Evolutionary conservation across 1,140 invertebrate species (phyloP), one percentile per base, ranked within the genome.

Genomic region (Drosophila guanche): DNA sequence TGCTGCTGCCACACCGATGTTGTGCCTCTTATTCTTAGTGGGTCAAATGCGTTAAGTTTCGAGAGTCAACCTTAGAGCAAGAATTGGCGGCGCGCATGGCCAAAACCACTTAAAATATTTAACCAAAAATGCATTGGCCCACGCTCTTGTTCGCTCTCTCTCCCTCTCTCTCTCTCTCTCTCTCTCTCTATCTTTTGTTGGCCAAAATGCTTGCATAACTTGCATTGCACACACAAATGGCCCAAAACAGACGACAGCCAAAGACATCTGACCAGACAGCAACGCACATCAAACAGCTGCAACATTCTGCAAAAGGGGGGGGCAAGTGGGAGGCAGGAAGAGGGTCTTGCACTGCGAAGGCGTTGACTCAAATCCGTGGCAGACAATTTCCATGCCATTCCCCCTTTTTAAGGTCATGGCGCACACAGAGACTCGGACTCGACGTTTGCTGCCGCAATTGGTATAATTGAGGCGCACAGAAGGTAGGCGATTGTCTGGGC

Each of bases 51-150:
- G 83, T 80, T 79, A 70, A 62, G 68, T 75, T 75, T 75, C 69
- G 80, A 59, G 79, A 59, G 66, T 16, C 73, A 77, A 78, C 63
- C 78, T 86, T 78, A 81, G 79, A 79, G 66, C 33, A 37, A 37
- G 33, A 37, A 37, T 37, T 37, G 33, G 29, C 45, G 16, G 12
- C 23, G 48, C 72, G 48, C 62, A 83, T 86, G 81, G 83, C 69
- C 46, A 88, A 74, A 88, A 88, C 83, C 83, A 86, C 83, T 86
- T 86, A 79, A 86, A 88, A 80, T 85, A 81, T 86, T 85, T 86
- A 80, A 65, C 76, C 66, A 72, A 84, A 83, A 84, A 37, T 37
- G 10, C 33, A 37, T 37, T 37, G 33, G 33, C 10, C 33, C 12
- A 37, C 10, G 33, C 33, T 37, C 33, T 12, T 20, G 16, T 77